phyloP scores from a whole-genome alignment of 2,888 invertebrate genomes.

The Ceriagrion tenellum region DNA sequence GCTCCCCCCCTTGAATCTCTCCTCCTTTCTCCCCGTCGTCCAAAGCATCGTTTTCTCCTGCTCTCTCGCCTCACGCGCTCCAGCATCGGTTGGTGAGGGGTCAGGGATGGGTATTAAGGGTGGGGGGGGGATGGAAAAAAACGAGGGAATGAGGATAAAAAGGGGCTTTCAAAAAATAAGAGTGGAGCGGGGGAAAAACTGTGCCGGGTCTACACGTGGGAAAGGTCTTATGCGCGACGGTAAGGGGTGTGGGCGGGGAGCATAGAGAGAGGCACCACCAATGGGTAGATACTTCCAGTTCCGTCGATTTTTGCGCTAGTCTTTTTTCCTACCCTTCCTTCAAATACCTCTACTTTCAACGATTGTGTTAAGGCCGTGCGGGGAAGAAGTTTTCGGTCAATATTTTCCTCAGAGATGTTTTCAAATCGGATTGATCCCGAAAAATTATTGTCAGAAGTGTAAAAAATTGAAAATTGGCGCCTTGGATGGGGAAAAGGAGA shows the following conservation, averaged over 20 bases:
- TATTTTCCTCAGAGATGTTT: too few relatives aligned
- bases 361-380: neutral
- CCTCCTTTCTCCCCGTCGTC: neutral
- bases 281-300: neutral
- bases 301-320: neutral
- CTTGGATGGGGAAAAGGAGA: too few relatives aligned
- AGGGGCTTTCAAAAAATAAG: neutral
- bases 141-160: conserved; percentile 24
- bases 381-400: too few relatives aligned
- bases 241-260: too few relatives aligned
- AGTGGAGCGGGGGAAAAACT: neutral
- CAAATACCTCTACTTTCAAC: neutral
- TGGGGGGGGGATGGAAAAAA: neutral
- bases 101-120: neutral
- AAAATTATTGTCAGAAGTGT: too few relatives aligned
- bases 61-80: neutral
- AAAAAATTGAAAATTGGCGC: too few relatives aligned
- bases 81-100: neutral
- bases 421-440: too few relatives aligned
- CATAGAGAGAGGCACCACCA: too few relatives aligned
- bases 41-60: neutral
- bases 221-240: neutral
- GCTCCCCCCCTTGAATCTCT: neutral
- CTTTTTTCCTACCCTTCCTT: neutral
- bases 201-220: neutral